phyloP scores from a whole-genome alignment of 92 coral and sea anemone genomes.

The Bergia puertoricense region DNA sequence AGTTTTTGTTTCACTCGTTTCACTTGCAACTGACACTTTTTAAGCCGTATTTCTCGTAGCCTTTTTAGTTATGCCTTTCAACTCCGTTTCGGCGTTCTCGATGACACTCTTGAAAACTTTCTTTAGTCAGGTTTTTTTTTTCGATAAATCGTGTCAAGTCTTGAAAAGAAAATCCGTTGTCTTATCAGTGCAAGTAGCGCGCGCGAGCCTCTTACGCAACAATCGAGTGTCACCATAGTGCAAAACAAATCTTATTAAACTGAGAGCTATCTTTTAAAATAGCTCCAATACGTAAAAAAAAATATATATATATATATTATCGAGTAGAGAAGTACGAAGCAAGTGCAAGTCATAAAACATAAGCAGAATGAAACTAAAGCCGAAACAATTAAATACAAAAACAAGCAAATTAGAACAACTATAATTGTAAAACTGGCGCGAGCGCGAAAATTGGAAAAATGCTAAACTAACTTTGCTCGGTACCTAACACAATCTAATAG shows the following conservation, averaged over 20 bases:
- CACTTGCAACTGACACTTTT: slow-evolving; percentile 5
- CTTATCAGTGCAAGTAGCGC: slow-evolving; percentile 22
- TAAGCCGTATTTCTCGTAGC: slow-evolving; percentile 22
- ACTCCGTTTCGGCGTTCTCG: slow-evolving; percentile 4
- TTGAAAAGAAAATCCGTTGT: slow-evolving; percentile 29
- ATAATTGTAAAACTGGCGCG: slow-evolving; percentile 22
- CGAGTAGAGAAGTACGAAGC: slow-evolving; percentile 20
- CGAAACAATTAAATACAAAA: slow-evolving; percentile 17
- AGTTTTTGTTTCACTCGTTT: neutral
- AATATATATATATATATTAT: neutral
- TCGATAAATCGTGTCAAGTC: slow-evolving; percentile 19
- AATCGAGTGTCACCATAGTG: slow-evolving; percentile 22
- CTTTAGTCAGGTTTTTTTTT: slow-evolving; percentile 17
- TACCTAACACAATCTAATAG: slow-evolving; percentile 17
- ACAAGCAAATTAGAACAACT: slow-evolving; percentile 15
- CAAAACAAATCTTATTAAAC: slow-evolving; percentile 26
- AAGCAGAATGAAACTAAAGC: neutral
- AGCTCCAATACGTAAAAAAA: slow-evolving; percentile 28
- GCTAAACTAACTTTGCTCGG: slow-evolving; percentile 26
- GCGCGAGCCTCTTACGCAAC: slow-evolving; percentile 32
- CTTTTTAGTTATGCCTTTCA: slow-evolving; percentile 20
- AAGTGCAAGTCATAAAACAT: slow-evolving; percentile 9
- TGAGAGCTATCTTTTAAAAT: slow-evolving; percentile 21
- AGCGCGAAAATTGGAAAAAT: slow-evolving; percentile 15
- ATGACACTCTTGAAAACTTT: slow-evolving; percentile 31